These are phyloP conservation scores for Heliconius hortense DNA, from an alignment of 2,888 invertebrate species.

Conservation along the genomic window DNA sequence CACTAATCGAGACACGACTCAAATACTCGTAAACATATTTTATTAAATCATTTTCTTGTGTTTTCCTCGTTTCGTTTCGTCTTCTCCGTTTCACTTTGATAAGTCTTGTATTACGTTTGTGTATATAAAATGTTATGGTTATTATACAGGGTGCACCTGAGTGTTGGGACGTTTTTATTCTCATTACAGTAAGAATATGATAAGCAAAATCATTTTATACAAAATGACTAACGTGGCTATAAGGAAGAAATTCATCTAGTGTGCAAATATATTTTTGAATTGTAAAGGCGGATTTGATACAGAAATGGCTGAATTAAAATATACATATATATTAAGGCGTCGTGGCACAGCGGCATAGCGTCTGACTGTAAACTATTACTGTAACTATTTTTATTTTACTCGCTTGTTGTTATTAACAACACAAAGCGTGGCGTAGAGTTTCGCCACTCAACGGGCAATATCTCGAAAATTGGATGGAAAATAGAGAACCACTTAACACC, in stretches of 20 bases:
- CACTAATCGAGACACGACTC: slow-evolving; percentile 43
- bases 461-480: too few species aligned
- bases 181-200: neutral
- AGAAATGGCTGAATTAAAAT: too few species aligned
- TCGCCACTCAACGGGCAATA: too few species aligned
- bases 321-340: too few species aligned
- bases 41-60: slow-evolving; percentile 31
- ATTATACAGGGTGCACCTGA: neutral
- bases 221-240: neutral
- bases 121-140: slow-evolving; percentile 16
- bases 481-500: too few species aligned
- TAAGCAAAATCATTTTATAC: neutral
- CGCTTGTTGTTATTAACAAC: too few species aligned
- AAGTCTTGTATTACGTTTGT: slow-evolving; percentile 11
- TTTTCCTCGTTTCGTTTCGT: slow-evolving; percentile 18
- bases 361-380: too few species aligned
- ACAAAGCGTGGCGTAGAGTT: too few species aligned
- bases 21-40: slow-evolving; percentile 41
- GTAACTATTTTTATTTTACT: too few species aligned
- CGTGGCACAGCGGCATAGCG: too few species aligned
- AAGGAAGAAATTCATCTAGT: neutral
- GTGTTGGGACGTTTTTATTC: neutral
- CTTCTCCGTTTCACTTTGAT: slow-evolving; percentile 10
- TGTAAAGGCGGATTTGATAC: too few species aligned
- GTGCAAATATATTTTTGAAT: neutral